Conservation (phyloP, 1,140 invertebrate genomes). For the Venturia canescens region DNA sequence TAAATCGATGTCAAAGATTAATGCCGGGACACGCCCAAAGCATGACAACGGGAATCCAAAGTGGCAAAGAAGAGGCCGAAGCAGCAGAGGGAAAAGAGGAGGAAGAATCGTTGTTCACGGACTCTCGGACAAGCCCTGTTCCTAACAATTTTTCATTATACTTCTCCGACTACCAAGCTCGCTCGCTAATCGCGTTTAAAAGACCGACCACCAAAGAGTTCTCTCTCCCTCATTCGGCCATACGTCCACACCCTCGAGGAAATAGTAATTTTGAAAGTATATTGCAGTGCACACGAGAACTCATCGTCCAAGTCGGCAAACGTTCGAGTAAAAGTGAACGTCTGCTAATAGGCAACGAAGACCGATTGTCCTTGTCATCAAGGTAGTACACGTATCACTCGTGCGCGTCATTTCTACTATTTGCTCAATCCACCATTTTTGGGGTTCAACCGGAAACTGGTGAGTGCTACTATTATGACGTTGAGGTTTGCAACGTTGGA, state of each 20-base stretch:
- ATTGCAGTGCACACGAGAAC: conserved; percentile 13
- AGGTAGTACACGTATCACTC: neutral
- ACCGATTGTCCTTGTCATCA: conserved; percentile 12
- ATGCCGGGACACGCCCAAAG: conserved; percentile 55
- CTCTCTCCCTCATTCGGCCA: neutral
- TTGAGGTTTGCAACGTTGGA: too few species aligned
- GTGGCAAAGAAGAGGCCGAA: conserved; percentile 25
- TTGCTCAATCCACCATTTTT: neutral
- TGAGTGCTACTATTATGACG: neutral
- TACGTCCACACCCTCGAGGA: conserved; percentile 49
- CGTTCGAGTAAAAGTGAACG: conserved; percentile 4
- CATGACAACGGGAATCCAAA: conserved; percentile 44
- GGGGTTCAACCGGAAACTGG: neutral
- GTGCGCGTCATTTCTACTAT: neutral
- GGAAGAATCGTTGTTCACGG: conserved; percentile 13
- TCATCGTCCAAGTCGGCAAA: conserved; percentile 17
- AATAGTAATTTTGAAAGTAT: conserved; percentile 44
- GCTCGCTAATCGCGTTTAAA: conserved; percentile 55
- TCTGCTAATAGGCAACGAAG: conserved; percentile 8
- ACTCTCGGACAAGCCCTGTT: conserved; percentile 31
- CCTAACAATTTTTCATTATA: conserved; percentile 22
- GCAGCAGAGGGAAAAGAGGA: neutral
- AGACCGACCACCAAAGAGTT: conserved; percentile 36
- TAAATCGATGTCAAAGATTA: conserved; percentile 60
- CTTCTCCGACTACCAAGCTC: conserved; percentile 22